Percentiles rank a stretch among this genome's conserved stretches.
These are phyloP conservation scores for Sorex araneus DNA, from an alignment of 2,113 vertebrate species.

Conservation along the genomic window DNA sequence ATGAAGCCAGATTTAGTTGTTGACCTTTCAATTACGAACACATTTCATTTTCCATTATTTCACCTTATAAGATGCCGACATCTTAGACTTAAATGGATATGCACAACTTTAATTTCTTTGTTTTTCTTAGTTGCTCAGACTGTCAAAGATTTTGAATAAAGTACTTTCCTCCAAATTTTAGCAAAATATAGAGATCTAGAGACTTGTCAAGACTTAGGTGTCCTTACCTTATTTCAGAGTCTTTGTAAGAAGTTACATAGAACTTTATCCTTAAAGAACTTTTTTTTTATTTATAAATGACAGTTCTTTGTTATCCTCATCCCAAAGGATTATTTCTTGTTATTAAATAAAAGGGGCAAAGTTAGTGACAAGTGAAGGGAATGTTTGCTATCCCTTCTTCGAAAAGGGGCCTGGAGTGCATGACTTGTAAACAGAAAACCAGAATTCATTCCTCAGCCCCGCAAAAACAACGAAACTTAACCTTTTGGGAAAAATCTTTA, in stretches of 20 bases:
- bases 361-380: background rate
- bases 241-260: background rate
- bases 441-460: too few relatives aligned
- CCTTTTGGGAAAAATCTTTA: conserved; percentile 32
- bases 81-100: background rate
- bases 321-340: background rate
- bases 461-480: too few relatives aligned
- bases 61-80: background rate
- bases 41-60: background rate
- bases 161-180: conserved; percentile 23
- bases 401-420: too few relatives aligned
- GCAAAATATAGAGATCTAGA: conserved; percentile 2
- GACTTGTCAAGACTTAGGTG: background rate
- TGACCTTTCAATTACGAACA: background rate
- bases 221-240: background rate
- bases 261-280: background rate
- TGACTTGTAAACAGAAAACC: too few relatives aligned
- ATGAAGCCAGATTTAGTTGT: conserved; percentile 8
- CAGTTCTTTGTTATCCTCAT: background rate
- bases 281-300: conserved; percentile 21
- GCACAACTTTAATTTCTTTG: background rate
- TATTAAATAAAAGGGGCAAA: background rate
- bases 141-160: conserved; percentile 26
- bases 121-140: background rate
- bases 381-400: too few relatives aligned